Percentiles rank a stretch among this genome's conserved stretches.
Evolutionary conservation across 2,113 vertebrate species (phyloP).

Genomic region (Phylloscopus trochiloides): DNA sequence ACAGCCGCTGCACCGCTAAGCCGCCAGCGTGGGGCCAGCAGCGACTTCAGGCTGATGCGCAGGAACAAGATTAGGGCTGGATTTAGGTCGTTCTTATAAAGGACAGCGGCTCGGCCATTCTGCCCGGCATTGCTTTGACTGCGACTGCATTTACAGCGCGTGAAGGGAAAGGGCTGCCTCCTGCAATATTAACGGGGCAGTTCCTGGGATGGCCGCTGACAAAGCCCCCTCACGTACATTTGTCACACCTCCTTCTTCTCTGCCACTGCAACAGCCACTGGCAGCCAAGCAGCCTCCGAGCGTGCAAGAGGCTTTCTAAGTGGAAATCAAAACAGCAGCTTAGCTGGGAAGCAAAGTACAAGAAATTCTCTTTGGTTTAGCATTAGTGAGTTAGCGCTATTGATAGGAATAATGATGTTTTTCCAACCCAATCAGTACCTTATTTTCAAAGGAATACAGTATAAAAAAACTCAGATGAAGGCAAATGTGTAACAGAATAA

Average conservation of each 20-base stretch:
- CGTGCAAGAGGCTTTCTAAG: neutral
- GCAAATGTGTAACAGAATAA: neutral
- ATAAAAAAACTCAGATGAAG: neutral
- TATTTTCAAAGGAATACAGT: neutral
- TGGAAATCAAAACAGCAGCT: slow-evolving; percentile 26
- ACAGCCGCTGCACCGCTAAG: neutral
- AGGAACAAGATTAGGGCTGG: slow-evolving; percentile 23
- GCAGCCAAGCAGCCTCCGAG: neutral
- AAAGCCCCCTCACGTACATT: fast-evolving
- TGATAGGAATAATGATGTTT: neutral
- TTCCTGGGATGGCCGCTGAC: neutral
- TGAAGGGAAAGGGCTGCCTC: neutral
- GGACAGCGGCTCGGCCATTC: neutral
- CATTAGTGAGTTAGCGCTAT: neutral
- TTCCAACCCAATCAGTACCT: neutral
- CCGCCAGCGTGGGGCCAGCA: neutral
- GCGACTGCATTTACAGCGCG: fast-evolving
- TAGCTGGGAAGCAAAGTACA: neutral
- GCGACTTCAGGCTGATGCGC: neutral
- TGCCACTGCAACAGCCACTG: neutral
- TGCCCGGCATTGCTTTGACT: neutral
- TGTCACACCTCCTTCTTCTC: neutral
- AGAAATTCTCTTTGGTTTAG: neutral
- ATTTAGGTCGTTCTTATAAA: slow-evolving; percentile 33
- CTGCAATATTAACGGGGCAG: neutral